Evolutionary conservation across 2,797 vertebrate species (phyloP), one percentile per base, ranked within the genome.

Genomic region (Gymnoscopelus braueri): DNA sequence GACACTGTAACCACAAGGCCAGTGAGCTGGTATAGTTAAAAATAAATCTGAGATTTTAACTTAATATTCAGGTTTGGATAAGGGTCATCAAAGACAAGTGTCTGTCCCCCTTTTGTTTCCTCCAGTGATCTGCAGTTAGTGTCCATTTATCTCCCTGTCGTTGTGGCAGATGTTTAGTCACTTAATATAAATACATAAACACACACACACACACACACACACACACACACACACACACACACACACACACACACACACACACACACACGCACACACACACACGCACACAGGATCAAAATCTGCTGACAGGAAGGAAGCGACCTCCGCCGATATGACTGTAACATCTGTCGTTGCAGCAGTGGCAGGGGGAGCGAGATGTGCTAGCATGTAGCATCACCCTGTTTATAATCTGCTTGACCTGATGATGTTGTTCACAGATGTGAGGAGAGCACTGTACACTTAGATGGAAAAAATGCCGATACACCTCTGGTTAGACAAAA

Each of bases 301-400:
- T 61, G 56, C 71, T 81, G 60, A 67, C 70, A 83, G 75, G 80
- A 79, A 84, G 84, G 81, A 92, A 87, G 86, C 80, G 71, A 84
- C 84, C 79, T 65, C 8, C 71, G 75, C 71, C 63, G 62, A 79
- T 87, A 80, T 69, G 66, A 79, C 74, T 81, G 80, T 65, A 87
- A 92, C 90, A 93, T 92, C 89, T 93, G 91, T 87, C 71, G 66
- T 67, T 61, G 84, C 85, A 83, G 72, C 84, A 83, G 78, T 73
- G 26, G 74, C 52, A 52, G 58, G 5, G 63, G 50, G 29, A 24
- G 55, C 71, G 32, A 44, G 1, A 44, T 44, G 26, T 52, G 2
- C 67, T 75, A 59, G 67, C 50, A n/a, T 55, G 53, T 50, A 39
- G 52, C 57, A 57, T 79, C 77, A 80, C 77, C 79, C 14, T 64